Evolutionary conservation across 35 echinoderm and acorn worm genomes (phyloP).

Genomic region (Heliocidaris tuberculata): DNA sequence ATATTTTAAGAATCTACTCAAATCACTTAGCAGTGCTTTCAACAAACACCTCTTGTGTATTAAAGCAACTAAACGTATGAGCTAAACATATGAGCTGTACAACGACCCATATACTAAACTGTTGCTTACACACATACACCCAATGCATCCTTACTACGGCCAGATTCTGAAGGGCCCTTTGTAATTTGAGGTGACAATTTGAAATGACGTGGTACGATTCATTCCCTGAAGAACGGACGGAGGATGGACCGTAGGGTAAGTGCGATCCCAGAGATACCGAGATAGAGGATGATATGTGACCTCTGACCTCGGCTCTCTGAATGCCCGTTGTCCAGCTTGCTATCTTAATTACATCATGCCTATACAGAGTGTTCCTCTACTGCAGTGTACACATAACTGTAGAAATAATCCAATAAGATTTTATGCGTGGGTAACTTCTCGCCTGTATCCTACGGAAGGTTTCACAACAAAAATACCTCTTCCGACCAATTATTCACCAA

Average conservation of each 20-base stretch:
- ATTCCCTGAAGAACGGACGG: not conserved
- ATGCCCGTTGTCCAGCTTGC: not conserved
- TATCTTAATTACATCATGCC: constrained; percentile 10
- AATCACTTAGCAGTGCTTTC: not conserved
- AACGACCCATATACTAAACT: not conserved
- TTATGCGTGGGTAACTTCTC: no score
- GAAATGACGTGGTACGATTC: constrained; percentile 17
- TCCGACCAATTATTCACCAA: no score
- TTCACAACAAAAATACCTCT: no score
- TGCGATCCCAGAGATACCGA: not conserved
- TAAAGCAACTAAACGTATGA: not conserved
- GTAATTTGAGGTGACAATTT: constrained; percentile 42
- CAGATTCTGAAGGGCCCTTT: constrained; percentile 14
- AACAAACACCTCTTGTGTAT: not conserved
- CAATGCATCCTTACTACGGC: not conserved
- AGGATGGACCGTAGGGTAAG: not conserved
- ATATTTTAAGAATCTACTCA: not conserved
- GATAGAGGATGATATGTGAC: not conserved
- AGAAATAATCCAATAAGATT: no score
- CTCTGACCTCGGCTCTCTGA: not conserved
- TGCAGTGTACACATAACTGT: not conserved
- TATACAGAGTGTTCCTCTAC: not conserved
- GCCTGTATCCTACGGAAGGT: no score
- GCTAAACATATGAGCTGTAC: not conserved
- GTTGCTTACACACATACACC: not conserved